Conservation (phyloP, 2,113 vertebrate genomes). For the Dryoscopus gambensis region DNA sequence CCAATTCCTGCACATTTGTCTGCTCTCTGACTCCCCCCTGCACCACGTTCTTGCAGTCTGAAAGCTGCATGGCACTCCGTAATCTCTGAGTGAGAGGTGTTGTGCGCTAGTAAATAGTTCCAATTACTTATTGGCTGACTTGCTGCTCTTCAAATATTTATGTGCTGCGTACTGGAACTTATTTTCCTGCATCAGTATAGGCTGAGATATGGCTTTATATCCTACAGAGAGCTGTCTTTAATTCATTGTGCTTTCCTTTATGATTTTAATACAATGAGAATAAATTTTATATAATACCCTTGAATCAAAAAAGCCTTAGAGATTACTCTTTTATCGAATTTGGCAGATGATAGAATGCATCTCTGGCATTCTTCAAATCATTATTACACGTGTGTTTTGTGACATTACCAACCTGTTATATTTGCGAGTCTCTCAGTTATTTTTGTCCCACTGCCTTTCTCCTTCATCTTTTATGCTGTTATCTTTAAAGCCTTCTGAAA, state of each 20-base stretch:
- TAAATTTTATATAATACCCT: background rate
- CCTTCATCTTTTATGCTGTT: background rate
- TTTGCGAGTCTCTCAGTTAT: background rate
- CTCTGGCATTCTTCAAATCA: background rate
- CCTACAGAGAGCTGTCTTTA: background rate
- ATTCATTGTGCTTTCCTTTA: background rate
- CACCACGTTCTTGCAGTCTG: background rate
- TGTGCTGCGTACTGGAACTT: background rate
- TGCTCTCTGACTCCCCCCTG: background rate
- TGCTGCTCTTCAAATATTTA: background rate
- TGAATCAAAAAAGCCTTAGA: background rate
- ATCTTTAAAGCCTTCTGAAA: background rate
- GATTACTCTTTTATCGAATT: background rate
- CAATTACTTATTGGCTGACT: background rate
- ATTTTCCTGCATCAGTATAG: background rate
- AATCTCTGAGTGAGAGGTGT: background rate
- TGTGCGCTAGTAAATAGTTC: background rate
- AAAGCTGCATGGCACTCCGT: background rate
- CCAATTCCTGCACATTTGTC: background rate
- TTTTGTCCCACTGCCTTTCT: background rate
- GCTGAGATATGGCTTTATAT: background rate
- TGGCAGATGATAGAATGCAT: background rate
- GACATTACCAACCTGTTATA: background rate
- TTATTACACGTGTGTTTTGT: background rate
- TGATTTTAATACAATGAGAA: background rate